These are phyloP conservation scores for Sphaeramia orbicularis DNA, from an alignment of 2,797 vertebrate genomes.

Conservation along the genomic window DNA sequence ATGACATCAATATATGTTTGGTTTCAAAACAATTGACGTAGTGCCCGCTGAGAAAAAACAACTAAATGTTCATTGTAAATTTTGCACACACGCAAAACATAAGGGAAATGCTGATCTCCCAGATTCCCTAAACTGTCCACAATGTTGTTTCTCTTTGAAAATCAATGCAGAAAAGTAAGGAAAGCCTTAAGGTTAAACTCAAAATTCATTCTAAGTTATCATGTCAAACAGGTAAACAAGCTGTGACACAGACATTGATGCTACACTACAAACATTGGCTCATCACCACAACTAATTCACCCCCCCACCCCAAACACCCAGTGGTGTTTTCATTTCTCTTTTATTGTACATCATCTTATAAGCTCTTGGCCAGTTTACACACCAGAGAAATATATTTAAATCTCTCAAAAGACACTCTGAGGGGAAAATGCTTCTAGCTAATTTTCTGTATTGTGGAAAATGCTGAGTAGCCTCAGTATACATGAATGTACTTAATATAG, in stretches of 20 bases:
- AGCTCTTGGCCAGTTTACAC: not conserved
- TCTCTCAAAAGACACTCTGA: too few species aligned
- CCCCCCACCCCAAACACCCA: not conserved
- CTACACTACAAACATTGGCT: not conserved
- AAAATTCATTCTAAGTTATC: not conserved
- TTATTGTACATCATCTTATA: not conserved
- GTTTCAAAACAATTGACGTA: too few species aligned
- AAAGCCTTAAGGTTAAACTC: conserved; percentile 4
- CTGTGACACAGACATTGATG: conserved; percentile 5
- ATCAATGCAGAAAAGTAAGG: conserved; percentile 2
- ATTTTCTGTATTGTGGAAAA: not conserved
- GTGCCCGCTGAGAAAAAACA: too few species aligned
- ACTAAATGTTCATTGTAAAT: too few species aligned
- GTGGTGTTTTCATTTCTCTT: not conserved
- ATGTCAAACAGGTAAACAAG: conserved; percentile 16
- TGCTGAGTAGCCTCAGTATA: not conserved
- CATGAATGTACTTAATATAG: not conserved
- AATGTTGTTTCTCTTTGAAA: not conserved
- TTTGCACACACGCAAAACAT: not conserved
- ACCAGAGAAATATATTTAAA: conserved; percentile 7
- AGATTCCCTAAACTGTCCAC: not conserved
- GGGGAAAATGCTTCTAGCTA: too few species aligned
- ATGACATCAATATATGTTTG: too few species aligned
- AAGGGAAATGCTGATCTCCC: conserved; percentile 7
- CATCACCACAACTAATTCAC: not conserved